These are phyloP conservation scores for Hozukius guyotensis DNA, from an alignment of 2,797 vertebrate genomes.

Conservation along the genomic window DNA sequence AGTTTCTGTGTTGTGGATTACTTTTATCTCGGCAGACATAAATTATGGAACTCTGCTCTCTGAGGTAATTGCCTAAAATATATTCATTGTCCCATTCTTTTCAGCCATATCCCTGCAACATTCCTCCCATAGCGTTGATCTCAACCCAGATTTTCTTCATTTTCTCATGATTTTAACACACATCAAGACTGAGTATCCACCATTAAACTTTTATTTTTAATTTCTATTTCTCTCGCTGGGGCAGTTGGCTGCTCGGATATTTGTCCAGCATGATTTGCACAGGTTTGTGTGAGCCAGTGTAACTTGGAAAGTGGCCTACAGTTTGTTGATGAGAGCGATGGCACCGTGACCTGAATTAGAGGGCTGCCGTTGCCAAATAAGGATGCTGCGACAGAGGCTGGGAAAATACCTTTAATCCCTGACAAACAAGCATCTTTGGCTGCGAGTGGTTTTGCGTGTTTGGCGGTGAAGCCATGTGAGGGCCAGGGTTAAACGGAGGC, in stretches of 20 bases:
- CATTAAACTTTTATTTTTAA: slow-evolving; percentile 38
- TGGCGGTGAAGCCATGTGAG: slow-evolving; percentile 67
- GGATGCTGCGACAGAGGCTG: slow-evolving; percentile 71
- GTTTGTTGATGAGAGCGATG: slow-evolving; percentile 73
- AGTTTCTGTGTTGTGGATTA: slow-evolving; percentile 84
- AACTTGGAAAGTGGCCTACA: slow-evolving; percentile 69
- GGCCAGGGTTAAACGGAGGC: slow-evolving; percentile 76
- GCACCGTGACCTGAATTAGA: slow-evolving; percentile 69
- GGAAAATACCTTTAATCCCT: slow-evolving; percentile 80
- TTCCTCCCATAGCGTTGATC: slow-evolving; percentile 71
- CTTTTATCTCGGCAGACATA: slow-evolving; percentile 83
- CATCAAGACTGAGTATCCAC: not conserved
- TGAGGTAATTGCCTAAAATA: slow-evolving; percentile 84
- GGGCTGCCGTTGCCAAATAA: slow-evolving; percentile 68
- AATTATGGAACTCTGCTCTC: slow-evolving; percentile 82
- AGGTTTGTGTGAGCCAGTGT: slow-evolving; percentile 72
- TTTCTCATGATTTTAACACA: slow-evolving; percentile 39
- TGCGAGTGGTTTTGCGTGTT: slow-evolving; percentile 63
- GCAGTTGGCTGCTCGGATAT: slow-evolving; percentile 56
- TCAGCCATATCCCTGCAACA: slow-evolving; percentile 68
- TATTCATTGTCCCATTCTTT: slow-evolving; percentile 80
- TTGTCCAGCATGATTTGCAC: slow-evolving; percentile 67
- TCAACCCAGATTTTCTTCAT: slow-evolving; percentile 60
- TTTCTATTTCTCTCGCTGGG: slow-evolving; percentile 40
- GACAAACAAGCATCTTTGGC: slow-evolving; percentile 84